Conservation (phyloP, 2,888 invertebrate genomes). For the Glyphotaelius pellucidus region DNA sequence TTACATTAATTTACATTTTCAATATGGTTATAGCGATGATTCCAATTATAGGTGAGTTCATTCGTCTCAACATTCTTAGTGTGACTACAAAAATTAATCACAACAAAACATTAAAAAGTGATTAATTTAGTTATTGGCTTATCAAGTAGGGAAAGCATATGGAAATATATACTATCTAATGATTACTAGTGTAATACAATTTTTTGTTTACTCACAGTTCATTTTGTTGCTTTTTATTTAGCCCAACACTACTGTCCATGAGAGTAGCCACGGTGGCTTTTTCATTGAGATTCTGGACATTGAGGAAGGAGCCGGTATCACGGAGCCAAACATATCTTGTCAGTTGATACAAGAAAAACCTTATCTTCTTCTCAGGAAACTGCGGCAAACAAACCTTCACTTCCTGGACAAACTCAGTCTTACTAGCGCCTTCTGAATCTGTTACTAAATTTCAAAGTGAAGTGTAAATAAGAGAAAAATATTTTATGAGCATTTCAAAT, state of each 20-base stretch:
- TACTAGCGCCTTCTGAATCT: constrained; percentile 74
- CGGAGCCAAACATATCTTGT: constrained; percentile 78
- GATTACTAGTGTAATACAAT: not conserved
- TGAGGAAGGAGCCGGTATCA: constrained; percentile 74
- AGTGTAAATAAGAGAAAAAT: not conserved
- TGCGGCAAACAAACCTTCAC: constrained; percentile 74
- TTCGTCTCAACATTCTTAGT: too few species aligned
- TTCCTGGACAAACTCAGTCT: constrained; percentile 73
- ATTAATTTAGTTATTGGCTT: not conserved
- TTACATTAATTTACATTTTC: too few species aligned
- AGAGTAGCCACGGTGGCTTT: constrained; percentile 75
- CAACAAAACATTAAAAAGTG: too few species aligned
- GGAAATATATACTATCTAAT: not conserved
- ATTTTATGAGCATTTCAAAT: not conserved
- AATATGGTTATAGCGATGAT: too few species aligned
- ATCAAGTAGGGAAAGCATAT: not conserved
- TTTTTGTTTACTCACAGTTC: constrained; percentile 75
- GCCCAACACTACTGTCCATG: constrained; percentile 76
- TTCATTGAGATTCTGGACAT: constrained; percentile 75
- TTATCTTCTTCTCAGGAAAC: constrained; percentile 73
- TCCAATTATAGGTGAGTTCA: too few species aligned
- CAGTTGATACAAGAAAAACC: constrained; percentile 78
- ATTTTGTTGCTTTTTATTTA: constrained; percentile 77
- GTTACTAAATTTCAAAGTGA: constrained; percentile 71
- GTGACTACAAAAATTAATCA: too few species aligned